Evolutionary conservation across 2,113 vertebrate genomes (phyloP), one percentile per base, ranked within the genome.

Genomic region (Sceloporus tristichus): DNA sequence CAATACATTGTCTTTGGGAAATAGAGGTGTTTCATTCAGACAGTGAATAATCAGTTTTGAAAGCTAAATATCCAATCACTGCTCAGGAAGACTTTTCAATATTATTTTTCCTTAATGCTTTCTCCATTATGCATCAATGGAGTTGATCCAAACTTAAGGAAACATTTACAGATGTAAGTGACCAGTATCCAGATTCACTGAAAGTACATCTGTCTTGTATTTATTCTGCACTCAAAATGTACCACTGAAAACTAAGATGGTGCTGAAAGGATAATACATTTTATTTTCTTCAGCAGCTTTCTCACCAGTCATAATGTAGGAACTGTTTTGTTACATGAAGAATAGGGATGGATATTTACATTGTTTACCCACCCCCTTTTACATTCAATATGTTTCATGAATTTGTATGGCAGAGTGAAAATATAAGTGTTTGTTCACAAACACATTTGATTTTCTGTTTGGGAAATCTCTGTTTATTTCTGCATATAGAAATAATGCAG

Each of bases 11-110:
- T 85, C 38, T 76, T 83, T 62, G 27, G 19, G 42, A 90, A 87
- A 87, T 0, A 27, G 5, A 80, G 11, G 1, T 68, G 4, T 40
- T 85, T 89, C n/a, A 68, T 91, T 89, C 29, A 85, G 88, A 84
- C 16, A 3, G 3, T 10, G 8, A 23, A 38, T 84, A 84, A 79
- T 77, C n/a, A 85, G 19, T 83, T 85, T 83, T 88, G 56, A 79
- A 83, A 25, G 34, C 5, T 18, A 1, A 75, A 74, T 48, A 2
- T 54, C 19, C 65, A n/a, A 76, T 54, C 13, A 29, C 3, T 59
- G 62, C 18, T 23, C 2, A 18, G 0, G 42, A 77, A 87, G 6
- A 8, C 7, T 18, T 18, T 10, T n/a, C 14, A 38, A 3, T 18
- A 4, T 53, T n/a, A 40, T 88, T 76, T 21, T 65, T 13, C 18